Conservation (phyloP, 2,797 vertebrate species). For the Catostomus latipinnis region DNA sequence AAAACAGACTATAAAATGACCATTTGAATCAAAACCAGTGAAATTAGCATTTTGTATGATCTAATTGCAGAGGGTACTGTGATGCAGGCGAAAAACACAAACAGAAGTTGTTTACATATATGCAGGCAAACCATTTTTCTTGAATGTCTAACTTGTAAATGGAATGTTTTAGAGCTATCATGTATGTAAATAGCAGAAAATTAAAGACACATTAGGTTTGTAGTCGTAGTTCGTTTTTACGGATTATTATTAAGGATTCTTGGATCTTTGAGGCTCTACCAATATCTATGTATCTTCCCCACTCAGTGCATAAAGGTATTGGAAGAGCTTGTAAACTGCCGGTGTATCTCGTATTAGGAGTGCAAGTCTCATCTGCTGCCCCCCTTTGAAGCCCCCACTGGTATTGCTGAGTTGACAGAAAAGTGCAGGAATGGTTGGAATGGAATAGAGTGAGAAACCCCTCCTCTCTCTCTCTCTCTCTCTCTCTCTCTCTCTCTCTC, state of each 20-base stretch:
- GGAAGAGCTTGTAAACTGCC: constrained; percentile 48
- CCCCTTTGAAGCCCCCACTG: constrained; percentile 71
- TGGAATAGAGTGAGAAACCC: constrained; percentile 76
- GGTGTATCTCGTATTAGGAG: constrained; percentile 57
- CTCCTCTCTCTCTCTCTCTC: constrained; percentile 22
- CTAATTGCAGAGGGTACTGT: not conserved
- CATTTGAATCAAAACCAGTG: constrained; percentile 24
- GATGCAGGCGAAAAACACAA: not conserved
- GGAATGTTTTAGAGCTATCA: not conserved
- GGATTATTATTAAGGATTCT: not conserved
- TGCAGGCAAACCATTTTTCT: not conserved
- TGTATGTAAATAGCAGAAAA: not conserved
- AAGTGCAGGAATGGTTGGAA: constrained; percentile 75
- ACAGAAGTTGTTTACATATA: not conserved
- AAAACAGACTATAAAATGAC: constrained; percentile 22
- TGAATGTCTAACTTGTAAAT: not conserved
- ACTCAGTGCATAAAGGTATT: constrained; percentile 44
- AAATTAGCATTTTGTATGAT: constrained; percentile 8
- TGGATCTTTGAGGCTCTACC: constrained; percentile 18
- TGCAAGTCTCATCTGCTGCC: constrained; percentile 54
- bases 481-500: constrained; percentile 30
- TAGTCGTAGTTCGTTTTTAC: not conserved
- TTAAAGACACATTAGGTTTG: not conserved
- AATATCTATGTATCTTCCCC: constrained; percentile 1
- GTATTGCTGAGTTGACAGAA: constrained; percentile 84